These are phyloP conservation scores for Cinclus mexicanus DNA, from an alignment of 2,113 vertebrate species.

Conservation along the genomic window DNA sequence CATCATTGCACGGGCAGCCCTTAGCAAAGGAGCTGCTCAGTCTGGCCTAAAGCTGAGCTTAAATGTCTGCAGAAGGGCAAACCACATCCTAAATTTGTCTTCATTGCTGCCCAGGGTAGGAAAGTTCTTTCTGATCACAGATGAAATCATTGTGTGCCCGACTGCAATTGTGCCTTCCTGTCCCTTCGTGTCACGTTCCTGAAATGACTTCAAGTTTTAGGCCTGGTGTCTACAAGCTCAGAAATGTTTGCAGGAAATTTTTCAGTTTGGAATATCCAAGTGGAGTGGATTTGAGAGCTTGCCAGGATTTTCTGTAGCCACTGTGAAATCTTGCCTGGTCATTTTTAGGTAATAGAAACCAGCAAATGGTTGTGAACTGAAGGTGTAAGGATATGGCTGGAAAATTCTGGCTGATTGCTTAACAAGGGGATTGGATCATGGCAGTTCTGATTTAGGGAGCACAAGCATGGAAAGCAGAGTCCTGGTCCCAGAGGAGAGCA, in stretches of 20 bases:
- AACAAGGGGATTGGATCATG: background rate
- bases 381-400: background rate
- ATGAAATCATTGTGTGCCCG: background rate
- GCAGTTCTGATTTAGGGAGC: background rate
- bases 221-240: background rate
- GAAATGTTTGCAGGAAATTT: background rate
- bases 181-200: background rate
- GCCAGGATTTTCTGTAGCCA: background rate
- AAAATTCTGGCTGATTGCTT: background rate
- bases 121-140: background rate
- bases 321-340: background rate
- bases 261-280: background rate
- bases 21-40: background rate
- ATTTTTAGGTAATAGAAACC: background rate
- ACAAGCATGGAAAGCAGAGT: background rate
- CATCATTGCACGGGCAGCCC: rapidly evolving
- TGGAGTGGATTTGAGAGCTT: background rate
- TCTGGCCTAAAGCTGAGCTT: background rate
- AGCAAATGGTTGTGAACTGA: background rate
- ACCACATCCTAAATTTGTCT: background rate
- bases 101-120: background rate
- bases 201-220: background rate
- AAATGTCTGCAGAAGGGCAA: background rate
- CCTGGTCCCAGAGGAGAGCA: too few relatives aligned
- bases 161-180: background rate